Evolutionary conservation across 2,888 invertebrate species (phyloP), one percentile per base, ranked within the genome.

Genomic region (Tipula confusa): DNA sequence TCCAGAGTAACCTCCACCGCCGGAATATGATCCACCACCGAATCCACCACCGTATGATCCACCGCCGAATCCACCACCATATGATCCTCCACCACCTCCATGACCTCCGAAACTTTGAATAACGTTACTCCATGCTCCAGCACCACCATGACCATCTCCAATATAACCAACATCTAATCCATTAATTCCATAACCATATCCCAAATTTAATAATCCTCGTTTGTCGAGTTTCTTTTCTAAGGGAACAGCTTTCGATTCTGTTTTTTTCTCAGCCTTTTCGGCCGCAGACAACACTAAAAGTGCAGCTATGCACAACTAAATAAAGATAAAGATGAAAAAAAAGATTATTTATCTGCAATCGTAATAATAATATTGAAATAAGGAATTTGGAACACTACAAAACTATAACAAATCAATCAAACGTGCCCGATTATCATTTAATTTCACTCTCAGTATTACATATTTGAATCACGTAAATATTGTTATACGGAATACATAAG

Each of bases 201-300:
- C 95, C 88, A 95, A 91, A 88, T 94, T 93, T 84, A 95, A 91
- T 86, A 95, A 92, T 86, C 95, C 95, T 86, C 95, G 94, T 90
- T 96, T 95, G 90, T 95, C 94, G 89, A 95, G 92, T 89, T 95
- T 95, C 91, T 95, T 95, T 85, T 94, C 94, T 86, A 92, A 89
- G 84, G 92, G 91, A 86, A 91, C 91, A 86, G 91, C 92, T 87
- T 91, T 91, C 85, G 90, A 90, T 88, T 90, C 90, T 86, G 90
- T 89, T 89, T 92, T 92, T 91, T 93, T 92, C 91, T 92, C 91
- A 89, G 92, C 92, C 89, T 93, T 93, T 91, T 93, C 93, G 86
- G 92, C 94, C 87, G 88, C 90, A 85, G 91, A 90, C 85, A 93
- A 93, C 89, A 93, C 94, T 91, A 95, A 93, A 91, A 95, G 92